Conservation (phyloP, 2,888 invertebrate species). For the Polydesmus complanatus region DNA sequence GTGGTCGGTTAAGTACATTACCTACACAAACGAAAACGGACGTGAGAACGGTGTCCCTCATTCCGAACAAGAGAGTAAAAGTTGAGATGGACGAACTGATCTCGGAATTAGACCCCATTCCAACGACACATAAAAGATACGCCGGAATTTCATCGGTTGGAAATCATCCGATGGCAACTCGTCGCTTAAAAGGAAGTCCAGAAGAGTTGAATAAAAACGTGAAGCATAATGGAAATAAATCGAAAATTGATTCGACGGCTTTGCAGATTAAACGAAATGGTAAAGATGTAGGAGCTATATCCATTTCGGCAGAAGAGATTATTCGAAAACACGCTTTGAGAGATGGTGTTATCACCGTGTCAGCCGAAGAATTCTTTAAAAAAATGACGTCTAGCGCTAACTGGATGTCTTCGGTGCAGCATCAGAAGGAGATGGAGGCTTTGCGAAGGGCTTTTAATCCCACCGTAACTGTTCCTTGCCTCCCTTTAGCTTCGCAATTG, state of each 20-base stretch:
- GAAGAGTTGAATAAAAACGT: not conserved
- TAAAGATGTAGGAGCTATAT: no score
- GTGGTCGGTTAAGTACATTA: slow-evolving; percentile 1
- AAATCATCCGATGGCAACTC: slow-evolving; percentile 7
- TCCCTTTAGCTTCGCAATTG: not conserved
- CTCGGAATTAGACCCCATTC: not conserved
- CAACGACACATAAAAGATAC: not conserved
- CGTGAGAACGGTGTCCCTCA: not conserved
- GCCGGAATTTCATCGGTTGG: not conserved
- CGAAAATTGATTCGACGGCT: no score
- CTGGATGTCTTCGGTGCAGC: not conserved
- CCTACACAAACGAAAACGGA: slow-evolving; percentile 14
- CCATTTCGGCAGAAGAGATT: not conserved
- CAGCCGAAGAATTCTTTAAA: slow-evolving; percentile 5
- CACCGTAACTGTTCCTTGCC: not conserved
- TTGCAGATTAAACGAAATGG: no score
- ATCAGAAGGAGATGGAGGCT: not conserved
- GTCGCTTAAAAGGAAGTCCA: slow-evolving; percentile 1
- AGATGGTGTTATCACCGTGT: not conserved
- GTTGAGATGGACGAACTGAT: not conserved
- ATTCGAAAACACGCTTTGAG: slow-evolving; percentile 1
- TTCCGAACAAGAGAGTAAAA: slow-evolving; percentile 6
- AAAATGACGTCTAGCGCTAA: not conserved
- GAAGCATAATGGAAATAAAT: no score
- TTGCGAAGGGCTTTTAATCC: not conserved